Evolutionary conservation across 1,140 invertebrate genomes (phyloP).

Genomic region (Drosophila kohkoa): DNA sequence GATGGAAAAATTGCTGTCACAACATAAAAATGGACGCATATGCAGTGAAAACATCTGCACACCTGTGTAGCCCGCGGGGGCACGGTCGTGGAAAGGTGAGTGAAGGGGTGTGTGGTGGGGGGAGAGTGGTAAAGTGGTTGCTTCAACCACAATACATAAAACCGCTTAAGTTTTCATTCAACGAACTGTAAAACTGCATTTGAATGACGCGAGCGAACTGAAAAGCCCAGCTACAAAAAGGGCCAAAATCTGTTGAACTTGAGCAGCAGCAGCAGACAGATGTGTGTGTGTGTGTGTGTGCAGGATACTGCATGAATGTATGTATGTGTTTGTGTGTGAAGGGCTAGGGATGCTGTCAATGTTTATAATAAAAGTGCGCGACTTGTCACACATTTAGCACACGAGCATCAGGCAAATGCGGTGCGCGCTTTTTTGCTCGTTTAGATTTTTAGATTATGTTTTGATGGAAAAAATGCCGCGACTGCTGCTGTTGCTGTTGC

Average conservation of each 20-base stretch:
- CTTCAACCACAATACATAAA: constrained; percentile 58
- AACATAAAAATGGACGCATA: constrained; percentile 64
- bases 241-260: constrained; percentile 44
- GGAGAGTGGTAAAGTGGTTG: constrained; percentile 25
- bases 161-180: constrained; percentile 81
- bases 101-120: neutral
- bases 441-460: constrained; percentile 75
- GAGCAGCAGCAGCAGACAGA: constrained; percentile 36
- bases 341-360: constrained; percentile 43
- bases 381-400: constrained; percentile 74
- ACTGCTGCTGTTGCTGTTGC: neutral
- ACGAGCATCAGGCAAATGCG: constrained; percentile 34
- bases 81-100: neutral
- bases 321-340: constrained; percentile 5
- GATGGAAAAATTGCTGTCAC: constrained; percentile 77
- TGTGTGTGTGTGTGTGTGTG: constrained; percentile 6
- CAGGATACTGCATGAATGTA: neutral
- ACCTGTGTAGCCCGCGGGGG: neutral
- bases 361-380: constrained; percentile 70
- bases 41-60: constrained; percentile 23
- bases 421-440: constrained; percentile 54
- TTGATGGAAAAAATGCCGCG: constrained; percentile 60
- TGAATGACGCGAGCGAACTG: constrained; percentile 51
- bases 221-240: constrained; percentile 29
- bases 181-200: constrained; percentile 80